phyloP scores from a whole-genome alignment of 2,888 invertebrate genomes.

The Xestia xanthographa region DNA sequence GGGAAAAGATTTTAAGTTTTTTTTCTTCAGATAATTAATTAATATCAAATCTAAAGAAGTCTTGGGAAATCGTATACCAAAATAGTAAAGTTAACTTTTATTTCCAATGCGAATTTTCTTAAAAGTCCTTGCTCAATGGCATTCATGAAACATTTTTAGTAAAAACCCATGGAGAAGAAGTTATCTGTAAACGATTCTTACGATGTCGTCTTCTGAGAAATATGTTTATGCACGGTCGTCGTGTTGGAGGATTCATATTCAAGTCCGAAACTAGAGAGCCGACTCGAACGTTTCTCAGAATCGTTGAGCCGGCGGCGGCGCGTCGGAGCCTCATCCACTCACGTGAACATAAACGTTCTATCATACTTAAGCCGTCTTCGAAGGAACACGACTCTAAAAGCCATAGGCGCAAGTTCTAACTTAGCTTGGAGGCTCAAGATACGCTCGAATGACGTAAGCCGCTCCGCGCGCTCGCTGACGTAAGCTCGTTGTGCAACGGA shows the following conservation, averaged over 20 bases:
- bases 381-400: conserved; percentile 77
- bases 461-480: conserved; percentile 89
- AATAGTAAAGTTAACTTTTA: not conserved
- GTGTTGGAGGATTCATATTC: conserved; percentile 86
- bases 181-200: conserved; percentile 62
- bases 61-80: not conserved
- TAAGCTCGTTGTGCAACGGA: conserved; percentile 90
- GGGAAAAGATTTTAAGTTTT: conserved; percentile 2
- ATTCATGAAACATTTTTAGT: conserved; percentile 11
- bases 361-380: conserved; percentile 80
- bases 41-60: not conserved
- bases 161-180: conserved; percentile 52
- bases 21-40: conserved; percentile 11
- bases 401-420: conserved; percentile 78
- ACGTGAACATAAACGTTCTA: conserved; percentile 90
- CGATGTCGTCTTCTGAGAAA: conserved; percentile 72
- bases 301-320: conserved; percentile 89
- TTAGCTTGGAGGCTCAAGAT: conserved; percentile 77
- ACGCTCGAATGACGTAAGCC: conserved; percentile 89
- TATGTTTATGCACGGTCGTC: conserved; percentile 73
- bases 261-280: conserved; percentile 88
- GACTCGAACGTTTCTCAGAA: conserved; percentile 88
- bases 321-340: conserved; percentile 90
- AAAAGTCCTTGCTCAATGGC: not conserved
- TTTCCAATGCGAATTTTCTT: not conserved